phyloP scores from a whole-genome alignment of 2,888 invertebrate species.

The Taphrorychus bicolor region DNA sequence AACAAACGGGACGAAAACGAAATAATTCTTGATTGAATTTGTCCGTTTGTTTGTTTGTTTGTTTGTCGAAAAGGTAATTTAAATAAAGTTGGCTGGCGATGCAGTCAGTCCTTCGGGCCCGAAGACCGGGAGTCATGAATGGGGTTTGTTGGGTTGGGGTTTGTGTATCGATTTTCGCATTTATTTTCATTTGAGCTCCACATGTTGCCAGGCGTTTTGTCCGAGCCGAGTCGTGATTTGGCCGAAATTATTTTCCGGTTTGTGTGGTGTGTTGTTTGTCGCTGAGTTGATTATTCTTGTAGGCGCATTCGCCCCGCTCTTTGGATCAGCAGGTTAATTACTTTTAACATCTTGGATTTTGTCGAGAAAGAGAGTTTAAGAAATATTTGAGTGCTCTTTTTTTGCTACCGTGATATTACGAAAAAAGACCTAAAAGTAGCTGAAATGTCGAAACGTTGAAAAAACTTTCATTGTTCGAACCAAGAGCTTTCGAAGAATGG shows the following conservation, averaged over 20 bases:
- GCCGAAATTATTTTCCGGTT: neutral
- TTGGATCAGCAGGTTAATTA: too few species aligned
- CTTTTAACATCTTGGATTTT: too few species aligned
- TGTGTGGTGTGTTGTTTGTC: neutral
- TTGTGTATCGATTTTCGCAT: neutral
- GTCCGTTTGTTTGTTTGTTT: neutral
- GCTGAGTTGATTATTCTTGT: too few species aligned
- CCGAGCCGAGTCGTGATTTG: neutral
- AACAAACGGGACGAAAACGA: neutral
- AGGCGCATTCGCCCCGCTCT: too few species aligned
- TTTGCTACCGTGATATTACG: too few species aligned
- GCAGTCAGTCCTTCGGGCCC: neutral
- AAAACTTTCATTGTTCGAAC: too few species aligned
- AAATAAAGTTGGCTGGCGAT: neutral
- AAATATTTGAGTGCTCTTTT: too few species aligned
- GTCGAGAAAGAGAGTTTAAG: too few species aligned
- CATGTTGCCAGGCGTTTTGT: neutral
- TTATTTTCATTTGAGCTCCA: neutral
- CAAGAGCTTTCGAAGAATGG: too few species aligned
- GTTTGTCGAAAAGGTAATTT: neutral
- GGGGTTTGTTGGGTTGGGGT: neutral
- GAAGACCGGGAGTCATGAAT: neutral
- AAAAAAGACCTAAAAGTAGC: too few species aligned
- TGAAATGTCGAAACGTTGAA: too few species aligned
- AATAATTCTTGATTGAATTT: neutral